Percentiles rank a stretch among this genome's conserved stretches.
phyloP scores from a whole-genome alignment of 1,140 invertebrate genomes.

The Caenorhabditis remanei region DNA sequence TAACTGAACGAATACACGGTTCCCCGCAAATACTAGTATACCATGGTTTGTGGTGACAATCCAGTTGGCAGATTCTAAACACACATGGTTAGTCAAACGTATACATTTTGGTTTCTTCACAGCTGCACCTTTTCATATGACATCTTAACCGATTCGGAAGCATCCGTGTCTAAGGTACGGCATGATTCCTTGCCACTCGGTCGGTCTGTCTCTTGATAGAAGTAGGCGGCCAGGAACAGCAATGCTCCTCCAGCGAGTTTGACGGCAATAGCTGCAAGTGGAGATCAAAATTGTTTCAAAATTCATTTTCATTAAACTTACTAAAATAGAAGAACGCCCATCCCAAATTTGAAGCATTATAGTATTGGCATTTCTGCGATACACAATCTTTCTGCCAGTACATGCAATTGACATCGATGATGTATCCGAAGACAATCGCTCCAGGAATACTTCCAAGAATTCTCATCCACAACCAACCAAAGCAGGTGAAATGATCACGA shows the following conservation, averaged over 20 bases:
- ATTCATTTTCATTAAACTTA: background rate
- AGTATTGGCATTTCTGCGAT: slow-evolving; percentile 52
- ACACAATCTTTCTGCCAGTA: slow-evolving; percentile 60
- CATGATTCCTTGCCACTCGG: slow-evolving; percentile 9
- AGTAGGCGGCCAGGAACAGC: slow-evolving; percentile 10
- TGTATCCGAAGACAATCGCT: slow-evolving; percentile 58
- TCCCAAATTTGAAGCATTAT: slow-evolving; percentile 53
- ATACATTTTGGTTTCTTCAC: background rate
- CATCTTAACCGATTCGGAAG: slow-evolving; percentile 38
- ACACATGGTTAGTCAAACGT: background rate
- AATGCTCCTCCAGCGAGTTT: slow-evolving; percentile 1
- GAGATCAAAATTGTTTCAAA: background rate
- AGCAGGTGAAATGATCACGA: slow-evolving; percentile 60
- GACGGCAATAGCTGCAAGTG: background rate
- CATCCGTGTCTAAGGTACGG: slow-evolving; percentile 21
- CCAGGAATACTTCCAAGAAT: slow-evolving; percentile 57
- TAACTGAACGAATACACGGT: slow-evolving; percentile 1
- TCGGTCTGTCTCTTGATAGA: slow-evolving; percentile 21
- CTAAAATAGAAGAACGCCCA: slow-evolving; percentile 57
- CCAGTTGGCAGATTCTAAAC: slow-evolving; percentile 29
- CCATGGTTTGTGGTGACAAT: slow-evolving; percentile 35
- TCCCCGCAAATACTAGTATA: slow-evolving; percentile 4
- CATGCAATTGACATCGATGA: slow-evolving; percentile 60
- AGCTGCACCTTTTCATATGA: slow-evolving; percentile 53
- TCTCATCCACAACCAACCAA: slow-evolving; percentile 62